A percentile compares a stretch with the other conserved stretches of the same genome.
These are phyloP conservation scores for Orientallactaga sibirica DNA, from an alignment of 2,797 vertebrate species.

Conservation along the genomic window DNA sequence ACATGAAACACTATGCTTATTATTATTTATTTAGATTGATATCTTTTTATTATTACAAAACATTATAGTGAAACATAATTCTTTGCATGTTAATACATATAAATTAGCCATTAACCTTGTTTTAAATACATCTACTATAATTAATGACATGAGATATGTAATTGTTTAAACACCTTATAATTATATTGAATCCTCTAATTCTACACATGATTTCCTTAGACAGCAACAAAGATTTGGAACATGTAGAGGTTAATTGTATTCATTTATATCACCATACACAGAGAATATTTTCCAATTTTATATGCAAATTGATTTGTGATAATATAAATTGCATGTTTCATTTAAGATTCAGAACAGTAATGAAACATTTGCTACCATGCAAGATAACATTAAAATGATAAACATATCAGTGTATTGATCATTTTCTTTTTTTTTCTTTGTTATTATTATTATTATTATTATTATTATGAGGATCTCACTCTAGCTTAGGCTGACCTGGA, in stretches of 20 bases:
- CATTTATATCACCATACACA: constrained; percentile 74
- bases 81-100: constrained; percentile 38
- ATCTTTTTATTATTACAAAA: constrained; percentile 18
- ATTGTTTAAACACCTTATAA: constrained; percentile 72
- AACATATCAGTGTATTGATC: neutral
- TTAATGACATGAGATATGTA: constrained; percentile 63
- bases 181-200: constrained; percentile 68
- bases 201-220: constrained; percentile 66
- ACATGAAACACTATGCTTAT: neutral
- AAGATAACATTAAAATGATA: neutral
- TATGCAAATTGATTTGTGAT: constrained; percentile 78
- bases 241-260: constrained; percentile 82
- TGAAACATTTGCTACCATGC: neutral
- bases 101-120: neutral
- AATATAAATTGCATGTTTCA: constrained; percentile 77
- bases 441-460: no score
- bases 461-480: no score
- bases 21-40: constrained; percentile 22
- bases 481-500: no score
- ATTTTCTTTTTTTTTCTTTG: no score
- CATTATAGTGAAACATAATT: no score
- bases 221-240: constrained; percentile 57
- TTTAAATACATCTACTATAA: constrained; percentile 44
- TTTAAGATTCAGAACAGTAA: constrained; percentile 76
- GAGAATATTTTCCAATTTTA: constrained; percentile 78